phyloP scores from a whole-genome alignment of 1,140 invertebrate genomes.

The Philaenus spumarius region DNA sequence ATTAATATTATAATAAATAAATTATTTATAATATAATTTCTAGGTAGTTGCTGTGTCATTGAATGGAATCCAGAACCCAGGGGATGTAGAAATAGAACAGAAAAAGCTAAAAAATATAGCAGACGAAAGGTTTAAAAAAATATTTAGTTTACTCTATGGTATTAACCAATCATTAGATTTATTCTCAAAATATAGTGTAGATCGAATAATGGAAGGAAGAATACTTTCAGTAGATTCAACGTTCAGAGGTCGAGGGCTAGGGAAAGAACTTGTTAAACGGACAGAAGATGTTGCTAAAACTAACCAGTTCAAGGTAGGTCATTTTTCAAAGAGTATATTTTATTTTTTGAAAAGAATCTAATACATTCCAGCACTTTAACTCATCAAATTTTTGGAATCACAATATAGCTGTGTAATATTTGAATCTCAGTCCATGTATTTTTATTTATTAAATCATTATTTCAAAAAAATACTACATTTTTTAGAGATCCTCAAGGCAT shows the following conservation, averaged over 20 bases:
- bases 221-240: conserved; percentile 66
- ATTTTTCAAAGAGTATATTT: too few relatives aligned
- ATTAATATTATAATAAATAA: too few relatives aligned
- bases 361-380: too few relatives aligned
- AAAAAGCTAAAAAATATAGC: conserved; percentile 47
- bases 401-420: too few relatives aligned
- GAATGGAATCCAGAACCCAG: conserved; percentile 51
- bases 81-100: conserved; percentile 50
- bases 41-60: conserved; percentile 59
- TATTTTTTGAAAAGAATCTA: too few relatives aligned
- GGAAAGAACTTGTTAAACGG: conserved; percentile 56
- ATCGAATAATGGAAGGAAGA: conserved; percentile 68
- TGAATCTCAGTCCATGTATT: too few relatives aligned
- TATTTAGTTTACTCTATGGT: conserved; percentile 56
- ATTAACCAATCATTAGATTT: conserved; percentile 53
- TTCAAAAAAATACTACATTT: too few relatives aligned
- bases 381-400: too few relatives aligned
- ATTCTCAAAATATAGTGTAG: conserved; percentile 55
- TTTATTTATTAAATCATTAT: too few relatives aligned
- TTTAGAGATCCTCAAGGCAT: too few relatives aligned
- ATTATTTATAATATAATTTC: conserved; percentile 21
- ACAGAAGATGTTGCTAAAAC: conserved; percentile 57
- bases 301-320: conserved; percentile 57
- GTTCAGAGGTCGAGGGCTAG: conserved; percentile 61
- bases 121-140: conserved; percentile 56